Percentiles rank a stretch among this genome's conserved stretches.
These are phyloP conservation scores for Cinara cedri DNA, from an alignment of 2,888 invertebrate genomes.

Conservation along the genomic window DNA sequence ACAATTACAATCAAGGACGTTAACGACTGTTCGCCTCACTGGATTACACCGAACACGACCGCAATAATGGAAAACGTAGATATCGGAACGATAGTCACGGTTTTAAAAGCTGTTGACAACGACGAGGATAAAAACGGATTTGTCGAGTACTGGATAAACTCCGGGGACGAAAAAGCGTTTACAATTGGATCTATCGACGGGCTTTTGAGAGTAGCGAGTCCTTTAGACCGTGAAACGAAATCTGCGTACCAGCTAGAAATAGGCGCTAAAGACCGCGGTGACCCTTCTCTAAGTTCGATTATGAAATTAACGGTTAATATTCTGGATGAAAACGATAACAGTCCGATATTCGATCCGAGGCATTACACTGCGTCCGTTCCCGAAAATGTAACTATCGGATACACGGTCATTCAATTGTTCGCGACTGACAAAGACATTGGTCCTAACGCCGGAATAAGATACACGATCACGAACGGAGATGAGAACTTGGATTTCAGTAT, in stretches of 20 bases:
- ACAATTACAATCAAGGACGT: slow-evolving; percentile 86
- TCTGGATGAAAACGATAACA: slow-evolving; percentile 88
- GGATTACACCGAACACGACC: slow-evolving; percentile 80
- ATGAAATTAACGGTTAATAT: slow-evolving; percentile 75
- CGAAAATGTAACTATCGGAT: slow-evolving; percentile 93
- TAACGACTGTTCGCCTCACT: slow-evolving; percentile 89
- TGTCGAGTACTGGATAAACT: slow-evolving; percentile 79
- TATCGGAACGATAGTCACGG: slow-evolving; percentile 84
- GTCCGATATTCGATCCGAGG: slow-evolving; percentile 85
- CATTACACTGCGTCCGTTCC: slow-evolving; percentile 89
- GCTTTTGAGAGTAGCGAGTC: slow-evolving; percentile 81
- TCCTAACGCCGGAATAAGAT: slow-evolving; percentile 87
- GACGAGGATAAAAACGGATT: slow-evolving; percentile 92
- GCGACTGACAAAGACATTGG: slow-evolving; percentile 89
- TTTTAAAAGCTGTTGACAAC: slow-evolving; percentile 84
- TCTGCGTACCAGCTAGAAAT: slow-evolving; percentile 78
- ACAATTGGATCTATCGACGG: slow-evolving; percentile 87
- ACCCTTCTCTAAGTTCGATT: slow-evolving; percentile 76
- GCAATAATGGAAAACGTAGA: slow-evolving; percentile 84
- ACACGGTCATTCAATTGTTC: slow-evolving; percentile 84
- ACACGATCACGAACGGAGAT: slow-evolving; percentile 87
- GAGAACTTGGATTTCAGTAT: slow-evolving; percentile 89
- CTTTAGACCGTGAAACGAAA: slow-evolving; percentile 81
- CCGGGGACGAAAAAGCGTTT: slow-evolving; percentile 69
- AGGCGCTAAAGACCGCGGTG: slow-evolving; percentile 87